Base-by-base conservation (phyloP, 2,797 vertebrate species). In the Ctenopoma multispine region DNA sequence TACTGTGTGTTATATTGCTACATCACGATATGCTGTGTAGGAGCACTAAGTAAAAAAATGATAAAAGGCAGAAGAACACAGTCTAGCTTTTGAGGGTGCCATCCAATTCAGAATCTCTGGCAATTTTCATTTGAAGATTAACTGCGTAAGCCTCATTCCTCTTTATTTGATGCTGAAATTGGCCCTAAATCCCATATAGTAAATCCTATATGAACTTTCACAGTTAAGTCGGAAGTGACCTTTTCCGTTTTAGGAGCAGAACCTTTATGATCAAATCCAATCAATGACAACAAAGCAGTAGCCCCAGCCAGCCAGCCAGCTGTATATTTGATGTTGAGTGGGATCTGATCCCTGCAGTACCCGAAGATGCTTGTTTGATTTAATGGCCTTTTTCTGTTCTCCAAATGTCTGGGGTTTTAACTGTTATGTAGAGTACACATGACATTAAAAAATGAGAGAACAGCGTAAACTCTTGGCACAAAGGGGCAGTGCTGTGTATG, bases 191-290 rank as follows among this genome's bases (percentile, higher is more conserved):
- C 89, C 74, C 65, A 64, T 75, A 80, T 50, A 76, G 77, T 80
- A 89, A 90, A 92, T 87, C 88, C 83, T 85, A 84, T 82, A 90
- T 70, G 57, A 80, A 89, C 84, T 84, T 87, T 85, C 74, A 79
- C 81, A 57, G 90, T 77, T 87, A 87, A 88, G 87, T 81, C 87
- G 89, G 87, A 90, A 83, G 89, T 93, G 90, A 95, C 92, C 93
- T 94, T 95, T 94, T 86, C 89, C 82, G 10, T 75, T 91, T 90
- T 88, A 80, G 87, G 76, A 61, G 70, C 82, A 55, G 88, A 91
- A 94, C 93, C 93, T 94, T 93, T 92, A 71, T 50, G 88, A 93
- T 94, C 93, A 94, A 93, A 94, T 86, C 89, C 89, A 93, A 93
- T 95, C 94, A 91, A 95, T 94, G 90, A 88, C 90, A 92, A 94